Base-by-base conservation (phyloP, 2,113 vertebrate species). In the Calyptomena viridis region DNA sequence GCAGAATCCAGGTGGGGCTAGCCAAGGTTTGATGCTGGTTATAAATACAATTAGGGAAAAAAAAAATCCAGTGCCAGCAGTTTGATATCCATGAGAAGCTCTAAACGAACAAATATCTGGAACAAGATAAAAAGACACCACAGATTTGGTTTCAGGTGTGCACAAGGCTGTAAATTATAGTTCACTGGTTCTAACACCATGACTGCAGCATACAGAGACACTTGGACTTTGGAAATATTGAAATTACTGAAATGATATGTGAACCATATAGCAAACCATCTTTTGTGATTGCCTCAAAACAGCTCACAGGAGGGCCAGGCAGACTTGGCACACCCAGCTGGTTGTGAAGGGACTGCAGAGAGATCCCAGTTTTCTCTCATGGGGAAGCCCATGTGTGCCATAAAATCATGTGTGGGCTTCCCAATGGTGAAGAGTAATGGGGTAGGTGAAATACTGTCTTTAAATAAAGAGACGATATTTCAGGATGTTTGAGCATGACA, bases 241-340 rank as follows among this genome's bases (percentile, higher is more conserved):
- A 40, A 68, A 56, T 77, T 28, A 21, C 14, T 42, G 46, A 75
- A 23, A 60, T 56, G 9, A 17, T 40, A 3, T 37, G 52, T 46
- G 64, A 74, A n/a, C 8, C 24, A 31, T 56, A 1, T 6, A 76
- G 76, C 59, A 86, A 81, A 35, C n/a, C n/a, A 14, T 22, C 10
- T 3, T 44, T 50, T 81, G 33, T 35, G 40, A 2, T 46, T 50
- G 24, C 87, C 56, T 44, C 30, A 27, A 28, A 89, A 39, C 39
- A 75, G 47, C 47, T 78, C 52, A 84, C 39, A 59, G 62, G 55
- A 66, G 14, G 24, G 21, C 33, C 35, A 47, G 66, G 66, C 39
- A 75, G 64, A 80, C 33, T 14, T 60, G 50, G 33, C 35, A 20
- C 0, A 0, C 23, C 30, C 2, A 1, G 31, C 42, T 63, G 66